These are phyloP conservation scores for Coilia nasus DNA, from an alignment of 2,797 vertebrate genomes.

Conservation along the genomic window DNA sequence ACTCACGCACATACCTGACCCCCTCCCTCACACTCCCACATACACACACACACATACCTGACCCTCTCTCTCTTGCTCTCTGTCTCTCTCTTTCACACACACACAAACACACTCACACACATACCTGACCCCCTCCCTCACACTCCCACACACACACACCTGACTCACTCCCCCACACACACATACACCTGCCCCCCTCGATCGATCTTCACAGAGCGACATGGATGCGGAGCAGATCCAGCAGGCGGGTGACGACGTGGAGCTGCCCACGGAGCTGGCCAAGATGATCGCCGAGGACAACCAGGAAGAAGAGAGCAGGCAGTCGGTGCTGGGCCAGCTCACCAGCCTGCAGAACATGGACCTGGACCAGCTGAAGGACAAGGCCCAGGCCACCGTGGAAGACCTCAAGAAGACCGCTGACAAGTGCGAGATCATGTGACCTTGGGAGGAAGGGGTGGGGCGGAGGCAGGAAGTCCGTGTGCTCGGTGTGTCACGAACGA, in stretches of 20 bases:
- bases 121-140: neutral
- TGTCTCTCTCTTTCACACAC: too few relatives aligned
- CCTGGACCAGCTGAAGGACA: slow-evolving; percentile 93
- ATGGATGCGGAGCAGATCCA: slow-evolving; percentile 92
- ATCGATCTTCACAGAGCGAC: too few relatives aligned
- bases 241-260: slow-evolving; percentile 88
- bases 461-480: neutral
- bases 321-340: slow-evolving; percentile 91
- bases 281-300: slow-evolving; percentile 98
- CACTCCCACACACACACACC: neutral
- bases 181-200: slow-evolving; percentile 23
- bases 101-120: too few relatives aligned
- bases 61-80: too few relatives aligned
- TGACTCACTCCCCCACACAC: neutral
- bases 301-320: slow-evolving; percentile 89
- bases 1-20: too few relatives aligned
- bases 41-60: too few relatives aligned
- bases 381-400: slow-evolving; percentile 91
- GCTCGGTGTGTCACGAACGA: neutral
- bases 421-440: slow-evolving; percentile 85
- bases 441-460: too few relatives aligned
- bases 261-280: slow-evolving; percentile 91
- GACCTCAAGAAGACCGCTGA: slow-evolving; percentile 96
- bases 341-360: slow-evolving; percentile 92
- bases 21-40: too few relatives aligned